Evolutionary conservation across 2,888 invertebrate species (phyloP), one percentile per base, ranked within the genome.

Genomic region (Myopa testacea): DNA sequence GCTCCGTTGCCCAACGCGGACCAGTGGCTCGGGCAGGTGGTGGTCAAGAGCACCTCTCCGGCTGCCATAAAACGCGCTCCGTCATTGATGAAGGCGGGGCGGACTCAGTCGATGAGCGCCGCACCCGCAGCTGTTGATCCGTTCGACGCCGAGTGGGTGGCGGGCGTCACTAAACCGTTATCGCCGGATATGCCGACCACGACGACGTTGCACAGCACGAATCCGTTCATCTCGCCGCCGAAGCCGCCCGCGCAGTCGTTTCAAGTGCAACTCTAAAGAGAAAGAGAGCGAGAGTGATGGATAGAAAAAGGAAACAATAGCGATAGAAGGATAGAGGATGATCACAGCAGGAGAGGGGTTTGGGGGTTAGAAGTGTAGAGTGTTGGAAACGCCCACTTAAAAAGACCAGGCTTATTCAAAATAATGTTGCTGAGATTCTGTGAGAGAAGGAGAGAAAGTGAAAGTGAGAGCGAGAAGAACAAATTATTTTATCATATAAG

Each of bases 71-170:
- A 93, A 84, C 90, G 93, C 19, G 91, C 92, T 62, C 89, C 83
- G 70, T 84, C 84, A 19, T 75, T 92, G 75, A 90, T 89, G 71
- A 92, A 91, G 40, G 89, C 93, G 50, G 92, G 91, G 7, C 89
- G 93, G 63, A 91, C 93, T 3, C 91, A 91, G 85, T 92, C 92
- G 0, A 83, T 93, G 78, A 91, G 91, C 80, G 90, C 91, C 0
- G 89, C 89, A 5, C 84, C 85, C 78, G 72, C 68, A 3, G 80
- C 75, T 4, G 90, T 88, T 34, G 88, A 96, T 90, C 95, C 96
- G 0, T 96, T 96, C 86, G 95, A 96, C 86, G 95, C 95, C 16
- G 95, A 95, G 84, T 96, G 95, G 95, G 95, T 94, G 72, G 88
- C 88, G 8, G 87, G 88, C 19, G 88, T 88, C 16, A 88, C 88